These are phyloP conservation scores for Diplazon laetatorius DNA, from an alignment of 2,888 invertebrate species.

Conservation along the genomic window DNA sequence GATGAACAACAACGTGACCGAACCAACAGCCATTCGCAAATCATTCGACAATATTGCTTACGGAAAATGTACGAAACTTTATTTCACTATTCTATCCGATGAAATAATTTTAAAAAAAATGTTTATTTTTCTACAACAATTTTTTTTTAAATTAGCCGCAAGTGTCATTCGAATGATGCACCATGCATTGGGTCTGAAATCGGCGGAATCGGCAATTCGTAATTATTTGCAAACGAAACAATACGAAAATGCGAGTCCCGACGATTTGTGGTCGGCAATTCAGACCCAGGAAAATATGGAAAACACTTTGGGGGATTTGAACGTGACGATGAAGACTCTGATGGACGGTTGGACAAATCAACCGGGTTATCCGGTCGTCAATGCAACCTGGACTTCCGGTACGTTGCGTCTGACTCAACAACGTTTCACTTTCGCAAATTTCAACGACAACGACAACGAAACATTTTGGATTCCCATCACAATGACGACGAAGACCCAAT, in stretches of 20 bases:
- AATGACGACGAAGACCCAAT: conserved; percentile 81
- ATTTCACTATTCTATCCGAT: no score
- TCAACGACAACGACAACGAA: no score
- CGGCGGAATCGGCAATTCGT: no score
- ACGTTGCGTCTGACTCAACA: conserved; percentile 68
- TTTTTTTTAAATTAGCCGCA: conserved; percentile 71
- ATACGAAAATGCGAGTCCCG: conserved; percentile 69
- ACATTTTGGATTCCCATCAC: conserved; percentile 83
- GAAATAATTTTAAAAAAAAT: not conserved
- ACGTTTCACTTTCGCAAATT: no score
- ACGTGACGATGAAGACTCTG: conserved; percentile 81
- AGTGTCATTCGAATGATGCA: conserved; percentile 86
- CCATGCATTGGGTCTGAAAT: conserved; percentile 78
- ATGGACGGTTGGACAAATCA: conserved; percentile 86
- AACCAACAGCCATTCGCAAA: conserved; percentile 83
- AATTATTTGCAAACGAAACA: conserved; percentile 66
- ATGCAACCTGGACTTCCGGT: conserved; percentile 75
- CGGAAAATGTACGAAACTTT: conserved; percentile 85
- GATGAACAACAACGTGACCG: conserved; percentile 84
- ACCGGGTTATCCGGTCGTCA: conserved; percentile 85
- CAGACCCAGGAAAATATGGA: conserved; percentile 75
- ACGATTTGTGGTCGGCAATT: conserved; percentile 71
- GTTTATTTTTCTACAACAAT: not conserved
- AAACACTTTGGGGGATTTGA: conserved; percentile 78
- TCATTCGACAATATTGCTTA: conserved; percentile 86